A percentile compares a stretch with the other conserved stretches of the same genome.
These are phyloP conservation scores for Eciton burchellii DNA, from an alignment of 1,140 invertebrate species.

Conservation along the genomic window DNA sequence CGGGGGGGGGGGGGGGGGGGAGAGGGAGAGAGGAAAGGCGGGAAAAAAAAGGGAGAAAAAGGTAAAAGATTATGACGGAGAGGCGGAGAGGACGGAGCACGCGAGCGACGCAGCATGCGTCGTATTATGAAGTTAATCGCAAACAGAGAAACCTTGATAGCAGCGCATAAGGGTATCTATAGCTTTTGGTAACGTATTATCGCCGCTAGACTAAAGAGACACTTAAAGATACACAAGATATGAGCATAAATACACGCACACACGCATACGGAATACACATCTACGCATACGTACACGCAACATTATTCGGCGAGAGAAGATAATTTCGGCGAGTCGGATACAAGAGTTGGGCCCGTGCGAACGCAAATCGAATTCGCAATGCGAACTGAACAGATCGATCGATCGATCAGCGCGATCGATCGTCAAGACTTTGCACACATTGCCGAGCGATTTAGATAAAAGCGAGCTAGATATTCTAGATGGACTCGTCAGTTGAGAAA, in stretches of 20 bases:
- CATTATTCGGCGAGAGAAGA: constrained; percentile 42
- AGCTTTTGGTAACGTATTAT: constrained; percentile 83
- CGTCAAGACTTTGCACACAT: constrained; percentile 28
- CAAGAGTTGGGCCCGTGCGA: constrained; percentile 70
- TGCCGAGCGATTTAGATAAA: neutral
- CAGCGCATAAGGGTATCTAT: constrained; percentile 81
- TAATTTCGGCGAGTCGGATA: constrained; percentile 59
- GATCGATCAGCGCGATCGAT: constrained; percentile 5
- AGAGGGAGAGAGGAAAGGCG: no score
- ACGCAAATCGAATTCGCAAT: constrained; percentile 56
- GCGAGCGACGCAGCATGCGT: constrained; percentile 64
- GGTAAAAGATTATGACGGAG: constrained; percentile 57
- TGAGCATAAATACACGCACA: constrained; percentile 47
- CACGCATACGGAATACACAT: constrained; percentile 54
- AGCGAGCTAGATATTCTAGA: neutral
- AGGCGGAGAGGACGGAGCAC: constrained; percentile 65
- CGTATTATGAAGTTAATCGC: constrained; percentile 70
- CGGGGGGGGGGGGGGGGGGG: no score
- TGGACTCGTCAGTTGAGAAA: constrained; percentile 2
- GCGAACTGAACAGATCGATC: constrained; percentile 10
- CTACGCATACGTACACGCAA: constrained; percentile 34
- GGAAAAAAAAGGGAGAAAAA: no score
- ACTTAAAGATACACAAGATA: constrained; percentile 57
- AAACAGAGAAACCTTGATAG: constrained; percentile 77
- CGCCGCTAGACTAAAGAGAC: constrained; percentile 78